Evolutionary conservation across 2,888 invertebrate genomes (phyloP).

Genomic region (Lepidonotus clava): DNA sequence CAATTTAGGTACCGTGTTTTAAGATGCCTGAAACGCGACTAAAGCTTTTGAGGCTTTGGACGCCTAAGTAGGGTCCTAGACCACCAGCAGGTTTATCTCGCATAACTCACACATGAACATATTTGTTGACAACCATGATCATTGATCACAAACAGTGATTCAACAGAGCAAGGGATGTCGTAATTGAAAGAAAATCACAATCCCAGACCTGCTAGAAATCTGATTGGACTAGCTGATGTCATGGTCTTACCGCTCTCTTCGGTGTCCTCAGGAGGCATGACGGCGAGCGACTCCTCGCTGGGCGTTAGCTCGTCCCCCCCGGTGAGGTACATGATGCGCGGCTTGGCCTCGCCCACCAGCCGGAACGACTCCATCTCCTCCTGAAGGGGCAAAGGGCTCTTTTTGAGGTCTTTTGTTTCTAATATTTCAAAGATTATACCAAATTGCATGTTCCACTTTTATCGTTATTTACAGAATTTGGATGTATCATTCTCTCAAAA

Average conservation of each 20-base stretch:
- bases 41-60: neutral
- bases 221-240: neutral
- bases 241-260: conserved; percentile 65
- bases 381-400: conserved; percentile 64
- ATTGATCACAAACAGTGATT: neutral
- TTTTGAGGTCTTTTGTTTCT: too few species aligned
- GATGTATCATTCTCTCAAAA: too few species aligned
- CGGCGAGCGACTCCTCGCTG: conserved; percentile 74
- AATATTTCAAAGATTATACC: too few species aligned
- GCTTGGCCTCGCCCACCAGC: conserved; percentile 73
- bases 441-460: too few species aligned
- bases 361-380: conserved; percentile 77
- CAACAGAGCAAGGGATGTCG: neutral
- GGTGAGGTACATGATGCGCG: conserved; percentile 76
- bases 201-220: neutral
- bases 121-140: neutral
- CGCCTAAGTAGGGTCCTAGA: neutral
- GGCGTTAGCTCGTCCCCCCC: conserved; percentile 74
- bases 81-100: neutral
- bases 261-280: conserved; percentile 65
- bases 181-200: neutral
- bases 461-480: too few species aligned
- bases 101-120: neutral
- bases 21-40: too few species aligned
- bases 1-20: too few species aligned